Conservation (phyloP, 2,888 invertebrate genomes). For the Clivina fossor region DNA sequence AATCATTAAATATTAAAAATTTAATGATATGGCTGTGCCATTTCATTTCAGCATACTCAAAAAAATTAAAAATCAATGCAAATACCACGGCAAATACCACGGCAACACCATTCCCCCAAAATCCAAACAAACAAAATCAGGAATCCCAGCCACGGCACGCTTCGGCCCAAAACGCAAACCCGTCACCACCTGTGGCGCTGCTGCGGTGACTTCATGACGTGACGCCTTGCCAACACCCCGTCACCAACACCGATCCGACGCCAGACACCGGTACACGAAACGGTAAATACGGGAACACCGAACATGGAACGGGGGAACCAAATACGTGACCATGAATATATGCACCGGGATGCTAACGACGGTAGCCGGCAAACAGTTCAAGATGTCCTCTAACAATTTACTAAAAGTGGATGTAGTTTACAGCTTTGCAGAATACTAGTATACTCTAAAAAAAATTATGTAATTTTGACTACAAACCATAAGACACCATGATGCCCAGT, state of each 20-base stretch:
- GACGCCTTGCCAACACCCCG: background rate
- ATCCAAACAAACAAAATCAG: background rate
- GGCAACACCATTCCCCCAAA: background rate
- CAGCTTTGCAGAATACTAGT: no score
- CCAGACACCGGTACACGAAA: background rate
- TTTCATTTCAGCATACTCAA: no score
- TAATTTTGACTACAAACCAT: no score
- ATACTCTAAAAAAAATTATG: no score
- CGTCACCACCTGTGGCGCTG: conserved; percentile 24
- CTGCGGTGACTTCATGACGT: background rate
- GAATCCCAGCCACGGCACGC: conserved; percentile 11
- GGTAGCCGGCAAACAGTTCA: background rate
- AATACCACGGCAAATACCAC: background rate
- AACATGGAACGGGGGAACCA: background rate
- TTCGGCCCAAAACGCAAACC: background rate
- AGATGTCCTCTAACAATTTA: no score
- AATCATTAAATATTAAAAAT: no score
- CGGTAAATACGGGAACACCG: background rate
- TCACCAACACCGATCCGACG: background rate
- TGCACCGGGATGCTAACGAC: background rate
- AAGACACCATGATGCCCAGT: no score
- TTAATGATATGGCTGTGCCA: no score
- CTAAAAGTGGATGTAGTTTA: no score
- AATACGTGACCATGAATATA: conserved; percentile 3
- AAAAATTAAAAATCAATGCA: background rate